Evolutionary conservation across 2,113 vertebrate species (phyloP).

Genomic region (Xiphophorus maculatus): DNA sequence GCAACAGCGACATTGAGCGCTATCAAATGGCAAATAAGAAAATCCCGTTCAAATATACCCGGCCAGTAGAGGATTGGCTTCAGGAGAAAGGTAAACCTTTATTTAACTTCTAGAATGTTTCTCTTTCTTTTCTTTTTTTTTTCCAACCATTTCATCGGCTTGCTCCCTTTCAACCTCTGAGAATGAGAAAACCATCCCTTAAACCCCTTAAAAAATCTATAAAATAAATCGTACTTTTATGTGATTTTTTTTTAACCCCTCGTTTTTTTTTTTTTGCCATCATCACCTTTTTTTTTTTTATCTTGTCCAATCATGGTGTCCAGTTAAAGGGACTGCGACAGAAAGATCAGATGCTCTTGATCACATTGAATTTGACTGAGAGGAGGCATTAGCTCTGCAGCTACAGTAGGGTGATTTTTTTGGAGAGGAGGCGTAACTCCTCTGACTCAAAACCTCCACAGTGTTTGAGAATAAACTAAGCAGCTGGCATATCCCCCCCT

Average conservation of each 20-base stretch:
- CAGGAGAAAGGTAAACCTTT: constrained; percentile 99
- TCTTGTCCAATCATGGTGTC: constrained; percentile 83
- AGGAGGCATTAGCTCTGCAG: constrained; percentile 36
- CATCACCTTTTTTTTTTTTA: constrained; percentile 85
- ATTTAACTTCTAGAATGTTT: constrained; percentile 84
- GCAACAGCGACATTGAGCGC: constrained; percentile 99
- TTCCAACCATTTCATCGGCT: constrained; percentile 75
- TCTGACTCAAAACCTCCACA: constrained; percentile 45
- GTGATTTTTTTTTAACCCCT: constrained; percentile 20
- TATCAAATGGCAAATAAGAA: constrained; percentile 99
- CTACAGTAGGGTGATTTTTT: constrained; percentile 45
- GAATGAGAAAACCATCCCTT: constrained; percentile 73
- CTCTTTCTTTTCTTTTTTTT: constrained; percentile 39
- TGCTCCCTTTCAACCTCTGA: constrained; percentile 74
- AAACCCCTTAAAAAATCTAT: constrained; percentile 66
- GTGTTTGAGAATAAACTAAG: constrained; percentile 68
- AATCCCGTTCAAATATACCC: constrained; percentile 99
- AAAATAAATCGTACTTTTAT: constrained; percentile 78
- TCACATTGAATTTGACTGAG: constrained; percentile 29
- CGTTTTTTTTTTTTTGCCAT: constrained; percentile 82
- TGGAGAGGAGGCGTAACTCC: constrained; percentile 53
- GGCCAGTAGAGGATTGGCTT: constrained; percentile 98
- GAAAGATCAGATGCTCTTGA: constrained; percentile 14
- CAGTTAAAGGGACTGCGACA: constrained; percentile 93
- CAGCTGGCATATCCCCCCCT: constrained; percentile 42